phyloP scores from a whole-genome alignment of 64 coral and sea anemone species.

The Trachythela sp. region DNA sequence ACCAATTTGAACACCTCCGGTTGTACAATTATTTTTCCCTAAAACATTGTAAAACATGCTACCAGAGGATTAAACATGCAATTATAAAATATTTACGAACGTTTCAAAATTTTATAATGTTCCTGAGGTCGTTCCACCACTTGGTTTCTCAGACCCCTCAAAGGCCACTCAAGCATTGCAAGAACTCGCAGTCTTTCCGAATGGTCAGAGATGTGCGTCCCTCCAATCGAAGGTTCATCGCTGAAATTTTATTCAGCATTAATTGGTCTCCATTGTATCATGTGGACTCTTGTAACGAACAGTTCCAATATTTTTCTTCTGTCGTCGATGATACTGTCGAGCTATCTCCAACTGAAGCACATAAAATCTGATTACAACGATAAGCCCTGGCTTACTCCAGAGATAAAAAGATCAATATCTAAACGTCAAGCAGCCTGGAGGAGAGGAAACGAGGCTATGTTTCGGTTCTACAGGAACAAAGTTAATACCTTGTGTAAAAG shows the following conservation, averaged over 20 bases:
- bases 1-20: slow-evolving; percentile 2
- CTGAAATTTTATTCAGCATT: background rate
- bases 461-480: slow-evolving; percentile 2
- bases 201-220: background rate
- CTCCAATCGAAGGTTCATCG: background rate
- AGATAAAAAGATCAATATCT: too few species aligned
- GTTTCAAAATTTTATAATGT: slow-evolving; percentile 11
- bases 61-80: background rate
- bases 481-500: background rate
- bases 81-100: background rate
- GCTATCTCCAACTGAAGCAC: background rate
- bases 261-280: slow-evolving; percentile 5
- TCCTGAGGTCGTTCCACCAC: background rate
- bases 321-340: background rate
- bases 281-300: background rate
- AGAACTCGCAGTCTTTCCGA: background rate
- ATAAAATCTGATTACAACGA: background rate
- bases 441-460: background rate
- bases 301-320: background rate
- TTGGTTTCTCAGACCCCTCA: background rate
- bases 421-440: background rate
- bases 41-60: background rate
- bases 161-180: background rate
- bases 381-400: background rate
- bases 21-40: slow-evolving; percentile 9